phyloP scores from a whole-genome alignment of 1,140 invertebrate species.

The Matsumurasca onukii region DNA sequence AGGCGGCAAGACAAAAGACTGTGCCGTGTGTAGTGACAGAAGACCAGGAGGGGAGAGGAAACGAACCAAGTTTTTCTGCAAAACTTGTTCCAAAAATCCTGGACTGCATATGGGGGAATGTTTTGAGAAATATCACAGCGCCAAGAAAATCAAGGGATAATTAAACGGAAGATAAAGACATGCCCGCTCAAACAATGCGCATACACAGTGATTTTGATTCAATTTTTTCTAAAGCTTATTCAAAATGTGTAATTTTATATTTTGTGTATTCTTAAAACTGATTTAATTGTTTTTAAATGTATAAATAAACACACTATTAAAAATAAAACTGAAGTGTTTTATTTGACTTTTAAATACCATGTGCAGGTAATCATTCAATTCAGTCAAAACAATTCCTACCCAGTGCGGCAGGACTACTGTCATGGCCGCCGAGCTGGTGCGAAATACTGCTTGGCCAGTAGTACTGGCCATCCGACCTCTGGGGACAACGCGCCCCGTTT shows the following conservation, averaged over 20 bases:
- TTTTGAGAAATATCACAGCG: conserved; percentile 20
- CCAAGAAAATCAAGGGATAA: conserved; percentile 12
- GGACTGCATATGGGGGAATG: conserved; percentile 26
- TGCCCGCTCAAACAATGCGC: not conserved
- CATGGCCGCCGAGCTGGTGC: not conserved
- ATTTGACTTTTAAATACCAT: not conserved
- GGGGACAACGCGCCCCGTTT: no score
- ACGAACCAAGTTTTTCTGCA: conserved; percentile 15
- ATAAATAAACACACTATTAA: not conserved
- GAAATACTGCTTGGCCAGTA: not conserved
- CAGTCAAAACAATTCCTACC: not conserved
- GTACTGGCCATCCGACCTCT: not conserved
- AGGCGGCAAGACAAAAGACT: conserved; percentile 19
- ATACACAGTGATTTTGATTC: not conserved
- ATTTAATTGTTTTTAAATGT: not conserved
- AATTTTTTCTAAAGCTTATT: not conserved
- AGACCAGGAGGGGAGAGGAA: conserved; percentile 14
- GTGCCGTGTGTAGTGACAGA: conserved; percentile 19
- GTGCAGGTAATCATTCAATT: not conserved
- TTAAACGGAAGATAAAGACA: not conserved
- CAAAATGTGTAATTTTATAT: not conserved
- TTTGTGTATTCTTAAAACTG: not conserved
- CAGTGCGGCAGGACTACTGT: not conserved
- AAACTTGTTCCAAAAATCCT: conserved; percentile 22
- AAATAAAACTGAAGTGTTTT: not conserved